Conservation (phyloP, 2,113 vertebrate genomes). For the Ictalurus punctatus region DNA sequence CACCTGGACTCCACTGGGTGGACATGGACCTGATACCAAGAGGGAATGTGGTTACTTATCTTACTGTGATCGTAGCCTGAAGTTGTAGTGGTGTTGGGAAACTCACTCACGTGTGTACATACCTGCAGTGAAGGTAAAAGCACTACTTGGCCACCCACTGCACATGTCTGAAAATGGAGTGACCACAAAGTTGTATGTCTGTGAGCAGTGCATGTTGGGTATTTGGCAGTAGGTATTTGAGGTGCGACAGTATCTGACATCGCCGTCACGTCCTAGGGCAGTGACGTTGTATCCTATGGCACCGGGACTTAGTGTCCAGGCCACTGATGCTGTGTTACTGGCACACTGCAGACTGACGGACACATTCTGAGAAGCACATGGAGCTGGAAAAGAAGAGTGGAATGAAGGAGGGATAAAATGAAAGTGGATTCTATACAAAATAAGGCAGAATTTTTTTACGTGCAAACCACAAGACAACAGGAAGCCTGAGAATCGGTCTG, state of each 20-base stretch:
- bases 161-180: conserved; percentile 62
- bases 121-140: conserved; percentile 64
- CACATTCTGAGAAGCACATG: conserved; percentile 71
- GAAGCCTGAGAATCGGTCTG: not conserved
- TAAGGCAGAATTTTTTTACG: not conserved
- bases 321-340: conserved; percentile 64
- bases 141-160: conserved; percentile 54
- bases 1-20: conserved; percentile 61
- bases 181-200: conserved; percentile 68
- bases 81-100: not conserved
- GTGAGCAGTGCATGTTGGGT: conserved; percentile 66
- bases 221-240: conserved; percentile 62
- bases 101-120: not conserved
- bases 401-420: not conserved
- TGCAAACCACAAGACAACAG: not conserved
- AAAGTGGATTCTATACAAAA: not conserved
- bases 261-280: conserved; percentile 57
- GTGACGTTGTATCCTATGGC: conserved; percentile 63
- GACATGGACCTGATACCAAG: conserved; percentile 65
- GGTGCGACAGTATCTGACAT: conserved; percentile 57
- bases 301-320: conserved; percentile 63
- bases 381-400: conserved; percentile 63
- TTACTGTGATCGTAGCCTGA: not conserved
- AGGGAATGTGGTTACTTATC: not conserved
- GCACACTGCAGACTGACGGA: conserved; percentile 66